A percentile compares a stretch with the other conserved stretches of the same genome.
phyloP scores from a whole-genome alignment of 2,113 vertebrate genomes.

The Pachycephala philippinensis region DNA sequence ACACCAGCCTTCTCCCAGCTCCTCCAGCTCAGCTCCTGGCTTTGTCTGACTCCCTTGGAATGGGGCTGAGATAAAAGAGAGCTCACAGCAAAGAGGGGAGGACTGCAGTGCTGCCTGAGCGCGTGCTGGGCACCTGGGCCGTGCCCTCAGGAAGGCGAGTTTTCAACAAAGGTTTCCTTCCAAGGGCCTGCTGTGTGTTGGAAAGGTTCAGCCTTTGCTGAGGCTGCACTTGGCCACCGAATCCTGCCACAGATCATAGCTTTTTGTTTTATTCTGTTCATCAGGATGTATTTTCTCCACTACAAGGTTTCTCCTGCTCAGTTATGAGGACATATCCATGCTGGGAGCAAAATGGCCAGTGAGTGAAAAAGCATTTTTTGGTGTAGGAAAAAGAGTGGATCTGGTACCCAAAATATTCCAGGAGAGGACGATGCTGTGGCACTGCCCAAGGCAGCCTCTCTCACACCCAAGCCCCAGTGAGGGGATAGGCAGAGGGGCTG shows the following conservation, averaged over 20 bases:
- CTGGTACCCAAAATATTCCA: not conserved
- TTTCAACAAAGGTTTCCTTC: not conserved
- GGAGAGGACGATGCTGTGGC: rapidly evolving
- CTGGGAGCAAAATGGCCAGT: not conserved
- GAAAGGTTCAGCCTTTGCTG: not conserved
- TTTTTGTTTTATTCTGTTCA: not conserved
- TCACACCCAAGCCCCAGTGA: not conserved
- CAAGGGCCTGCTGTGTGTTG: too few species aligned
- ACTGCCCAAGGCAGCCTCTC: not conserved
- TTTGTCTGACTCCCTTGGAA: not conserved
- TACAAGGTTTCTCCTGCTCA: not conserved
- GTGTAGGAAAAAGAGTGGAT: not conserved
- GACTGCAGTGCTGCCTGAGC: not conserved
- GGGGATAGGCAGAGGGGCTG: rapidly evolving
- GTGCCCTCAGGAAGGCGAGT: not conserved
- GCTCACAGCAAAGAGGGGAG: not conserved
- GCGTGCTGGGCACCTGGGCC: rapidly evolving
- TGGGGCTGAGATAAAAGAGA: not conserved
- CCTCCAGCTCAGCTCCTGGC: not conserved
- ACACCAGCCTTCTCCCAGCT: not conserved
- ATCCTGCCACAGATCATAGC: rapidly evolving
- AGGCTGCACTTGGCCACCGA: not conserved
- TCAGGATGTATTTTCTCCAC: not conserved
- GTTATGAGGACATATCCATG: not conserved
- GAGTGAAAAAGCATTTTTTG: rapidly evolving